Evolutionary conservation across 2,888 invertebrate species (phyloP).

Genomic region (Bembecia ichneumoniformis): DNA sequence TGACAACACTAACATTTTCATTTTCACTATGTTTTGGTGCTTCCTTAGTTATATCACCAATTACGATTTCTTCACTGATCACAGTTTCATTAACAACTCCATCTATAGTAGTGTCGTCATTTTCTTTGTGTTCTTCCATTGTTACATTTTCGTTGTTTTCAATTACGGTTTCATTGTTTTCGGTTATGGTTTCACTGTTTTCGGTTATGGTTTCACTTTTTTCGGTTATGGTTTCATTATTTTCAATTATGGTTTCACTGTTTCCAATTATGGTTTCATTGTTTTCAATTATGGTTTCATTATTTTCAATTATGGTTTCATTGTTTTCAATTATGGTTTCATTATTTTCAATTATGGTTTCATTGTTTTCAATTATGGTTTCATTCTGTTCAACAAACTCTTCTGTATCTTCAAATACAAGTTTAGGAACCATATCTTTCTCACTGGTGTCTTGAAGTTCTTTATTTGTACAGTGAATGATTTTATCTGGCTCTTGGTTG

Average conservation of each 20-base stretch:
- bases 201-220: too few relatives aligned
- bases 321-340: not conserved
- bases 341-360: not conserved
- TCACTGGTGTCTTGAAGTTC: not conserved
- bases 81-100: not conserved
- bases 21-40: not conserved
- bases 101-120: not conserved
- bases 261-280: not conserved
- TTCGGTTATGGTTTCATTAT: not conserved
- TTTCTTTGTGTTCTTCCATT: slow-evolving; percentile 8
- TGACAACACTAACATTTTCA: slow-evolving; percentile 12
- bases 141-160: slow-evolving; percentile 12
- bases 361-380: not conserved
- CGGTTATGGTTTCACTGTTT: too few relatives aligned
- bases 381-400: not conserved
- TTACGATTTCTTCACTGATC: slow-evolving; percentile 3
- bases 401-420: not conserved
- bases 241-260: not conserved
- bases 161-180: not conserved
- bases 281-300: not conserved
- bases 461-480: not conserved
- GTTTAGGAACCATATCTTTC: not conserved
- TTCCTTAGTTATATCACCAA: slow-evolving; percentile 11
- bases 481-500: not conserved
- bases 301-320: not conserved